These are phyloP conservation scores for Cydia splendana DNA, from an alignment of 1,140 invertebrate species.

Conservation along the genomic window DNA sequence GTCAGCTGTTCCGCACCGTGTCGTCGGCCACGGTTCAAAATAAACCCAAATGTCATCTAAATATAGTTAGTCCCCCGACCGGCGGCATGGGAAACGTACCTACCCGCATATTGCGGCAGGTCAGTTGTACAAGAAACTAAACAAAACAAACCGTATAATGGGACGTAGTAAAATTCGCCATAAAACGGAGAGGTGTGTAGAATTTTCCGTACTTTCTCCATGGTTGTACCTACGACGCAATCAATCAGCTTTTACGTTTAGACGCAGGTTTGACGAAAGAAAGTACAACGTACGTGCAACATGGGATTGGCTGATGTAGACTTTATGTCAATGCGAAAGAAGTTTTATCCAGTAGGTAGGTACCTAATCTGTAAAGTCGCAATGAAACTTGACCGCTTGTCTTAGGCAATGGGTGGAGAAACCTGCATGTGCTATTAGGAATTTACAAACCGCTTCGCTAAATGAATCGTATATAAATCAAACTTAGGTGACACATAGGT, in stretches of 20 bases:
- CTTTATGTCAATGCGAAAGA: background rate
- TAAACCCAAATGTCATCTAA: constrained; percentile 44
- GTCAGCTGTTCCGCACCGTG: constrained; percentile 28
- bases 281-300: background rate
- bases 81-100: constrained; percentile 3
- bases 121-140: background rate
- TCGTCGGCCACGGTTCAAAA: constrained; percentile 36
- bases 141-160: constrained; percentile 14
- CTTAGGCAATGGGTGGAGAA: background rate
- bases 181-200: constrained; percentile 2
- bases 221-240: background rate
- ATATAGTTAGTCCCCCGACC: constrained; percentile 32
- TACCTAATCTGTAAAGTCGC: background rate
- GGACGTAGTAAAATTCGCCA: background rate
- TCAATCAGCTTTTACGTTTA: background rate
- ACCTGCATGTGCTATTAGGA: background rate
- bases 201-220: constrained; percentile 18
- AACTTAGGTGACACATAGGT: background rate
- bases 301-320: background rate
- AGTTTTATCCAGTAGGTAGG: background rate
- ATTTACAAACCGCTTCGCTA: background rate
- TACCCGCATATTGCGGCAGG: constrained; percentile 13
- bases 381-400: background rate
- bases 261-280: constrained; percentile 8
- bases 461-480: background rate